These are phyloP conservation scores for Bombus breviceps DNA, from an alignment of 1,140 invertebrate species.

Conservation along the genomic window DNA sequence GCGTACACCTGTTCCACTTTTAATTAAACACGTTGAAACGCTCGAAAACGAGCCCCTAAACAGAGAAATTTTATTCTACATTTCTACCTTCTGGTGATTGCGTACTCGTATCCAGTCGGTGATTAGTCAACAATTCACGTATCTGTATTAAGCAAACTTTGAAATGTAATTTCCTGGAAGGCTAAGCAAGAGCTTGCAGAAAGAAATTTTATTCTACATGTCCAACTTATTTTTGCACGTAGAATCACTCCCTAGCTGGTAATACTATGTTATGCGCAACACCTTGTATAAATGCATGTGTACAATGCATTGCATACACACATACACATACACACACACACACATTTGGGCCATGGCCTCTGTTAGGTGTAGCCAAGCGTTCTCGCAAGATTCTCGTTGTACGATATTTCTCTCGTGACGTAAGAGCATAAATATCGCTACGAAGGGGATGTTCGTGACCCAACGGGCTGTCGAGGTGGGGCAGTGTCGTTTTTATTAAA, in stretches of 20 bases:
- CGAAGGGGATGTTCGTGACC: conserved; percentile 58
- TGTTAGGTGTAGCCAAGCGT: conserved; percentile 6
- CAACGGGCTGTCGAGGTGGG: conserved; percentile 18
- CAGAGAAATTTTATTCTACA: too few relatives aligned
- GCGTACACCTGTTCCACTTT: neutral
- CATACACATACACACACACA: too few relatives aligned
- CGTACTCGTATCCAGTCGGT: too few relatives aligned
- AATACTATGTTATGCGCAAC: neutral
- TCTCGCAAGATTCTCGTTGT: conserved; percentile 57
- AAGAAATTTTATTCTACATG: neutral
- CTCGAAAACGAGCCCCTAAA: too few relatives aligned
- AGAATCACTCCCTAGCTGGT: neutral
- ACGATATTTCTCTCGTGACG: conserved; percentile 67
- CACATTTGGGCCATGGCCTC: neutral
- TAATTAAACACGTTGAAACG: neutral
- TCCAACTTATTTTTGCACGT: neutral
- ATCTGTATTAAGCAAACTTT: neutral
- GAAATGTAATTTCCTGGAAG: neutral
- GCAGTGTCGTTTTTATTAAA: conserved; percentile 62
- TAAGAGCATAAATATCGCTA: conserved; percentile 64
- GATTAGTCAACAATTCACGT: neutral
- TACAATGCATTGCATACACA: neutral
- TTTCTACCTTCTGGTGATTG: too few relatives aligned
- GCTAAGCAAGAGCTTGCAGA: neutral
- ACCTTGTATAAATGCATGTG: neutral